Conservation (phyloP, 2,797 vertebrate species). For the Fringilla coelebs region DNA sequence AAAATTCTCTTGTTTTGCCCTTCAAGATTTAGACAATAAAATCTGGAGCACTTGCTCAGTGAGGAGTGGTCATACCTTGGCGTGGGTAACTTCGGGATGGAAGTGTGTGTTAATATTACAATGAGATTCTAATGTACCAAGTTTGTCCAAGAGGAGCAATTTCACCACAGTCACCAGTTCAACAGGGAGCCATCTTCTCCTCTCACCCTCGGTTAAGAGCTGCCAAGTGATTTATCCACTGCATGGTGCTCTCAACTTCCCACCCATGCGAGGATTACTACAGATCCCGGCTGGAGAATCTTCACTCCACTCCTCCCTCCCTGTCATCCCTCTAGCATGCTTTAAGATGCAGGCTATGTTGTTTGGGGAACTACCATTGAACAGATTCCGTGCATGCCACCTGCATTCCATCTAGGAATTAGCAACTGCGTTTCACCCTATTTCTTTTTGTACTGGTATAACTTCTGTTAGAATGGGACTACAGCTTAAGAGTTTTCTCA, state of each 20-base stretch:
- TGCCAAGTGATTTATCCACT: background rate
- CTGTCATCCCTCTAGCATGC: background rate
- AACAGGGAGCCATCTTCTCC: background rate
- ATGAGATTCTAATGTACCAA: background rate
- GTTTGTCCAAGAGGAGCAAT: background rate
- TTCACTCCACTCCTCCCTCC: background rate
- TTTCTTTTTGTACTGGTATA: background rate
- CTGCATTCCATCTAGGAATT: background rate
- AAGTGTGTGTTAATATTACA: background rate
- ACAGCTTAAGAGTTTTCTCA: background rate
- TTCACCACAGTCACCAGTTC: fast-evolving
- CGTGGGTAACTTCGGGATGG: background rate
- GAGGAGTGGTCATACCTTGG: background rate
- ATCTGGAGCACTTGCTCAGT: background rate
- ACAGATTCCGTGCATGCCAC: fast-evolving
- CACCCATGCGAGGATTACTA: background rate
- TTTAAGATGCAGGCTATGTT: background rate
- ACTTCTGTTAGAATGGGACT: background rate
- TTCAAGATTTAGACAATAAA: background rate
- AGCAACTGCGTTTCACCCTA: background rate
- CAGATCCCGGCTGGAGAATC: background rate
- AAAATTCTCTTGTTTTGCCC: background rate
- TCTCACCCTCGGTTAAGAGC: background rate
- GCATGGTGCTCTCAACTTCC: background rate
- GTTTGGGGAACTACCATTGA: background rate